Base-by-base conservation (phyloP, 2,113 vertebrate genomes). In the Chionis minor region DNA sequence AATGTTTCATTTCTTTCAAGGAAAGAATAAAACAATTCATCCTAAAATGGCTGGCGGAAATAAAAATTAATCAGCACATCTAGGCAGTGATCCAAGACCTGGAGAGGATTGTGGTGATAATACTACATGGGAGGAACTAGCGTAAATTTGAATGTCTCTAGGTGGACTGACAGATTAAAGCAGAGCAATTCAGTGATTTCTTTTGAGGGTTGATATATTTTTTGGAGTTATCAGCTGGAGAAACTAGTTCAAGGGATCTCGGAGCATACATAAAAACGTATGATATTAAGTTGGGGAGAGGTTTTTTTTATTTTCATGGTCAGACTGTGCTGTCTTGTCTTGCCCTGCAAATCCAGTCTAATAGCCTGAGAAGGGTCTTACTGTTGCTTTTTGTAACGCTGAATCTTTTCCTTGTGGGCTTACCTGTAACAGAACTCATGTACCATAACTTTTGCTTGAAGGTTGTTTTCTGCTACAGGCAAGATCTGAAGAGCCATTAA, bases 1-100 rank as follows among this genome's bases (percentile, higher is more conserved):
- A 90, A 30, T 72, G 33, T 71, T 94, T 87, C 15, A 28, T 88
- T 94, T 96, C 32, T 93, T 89, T 93, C 74, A 88, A 88, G 47
- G 55, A 92, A 93, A 88, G 80, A 70, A 77, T 83, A 67, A 90
- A 93, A 54, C 33, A 88, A 35, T 81, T 90, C 20, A 49, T 85
- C 33, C 62, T 91, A 79, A 86, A 96, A 80, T 86, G 82, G 51
- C 59, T 90, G 42, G 42, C 85, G 93, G 79, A 94, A 96, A 56
- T 75, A 30, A 93, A 94, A 94, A 61, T 58, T 72, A 47, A 80
- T 91, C 62, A 79, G 47, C 70, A 28, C 69, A 72, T 73, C 80
- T 86, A 86, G 81, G 86, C 81, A 94, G 47, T 40, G 62, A 56
- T 94, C 79, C 75, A 95, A 63, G 74, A 84, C 16, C 14, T 81